These are phyloP conservation scores for Phlogophora meticulosa DNA, from an alignment of 2,888 invertebrate species.

Conservation along the genomic window DNA sequence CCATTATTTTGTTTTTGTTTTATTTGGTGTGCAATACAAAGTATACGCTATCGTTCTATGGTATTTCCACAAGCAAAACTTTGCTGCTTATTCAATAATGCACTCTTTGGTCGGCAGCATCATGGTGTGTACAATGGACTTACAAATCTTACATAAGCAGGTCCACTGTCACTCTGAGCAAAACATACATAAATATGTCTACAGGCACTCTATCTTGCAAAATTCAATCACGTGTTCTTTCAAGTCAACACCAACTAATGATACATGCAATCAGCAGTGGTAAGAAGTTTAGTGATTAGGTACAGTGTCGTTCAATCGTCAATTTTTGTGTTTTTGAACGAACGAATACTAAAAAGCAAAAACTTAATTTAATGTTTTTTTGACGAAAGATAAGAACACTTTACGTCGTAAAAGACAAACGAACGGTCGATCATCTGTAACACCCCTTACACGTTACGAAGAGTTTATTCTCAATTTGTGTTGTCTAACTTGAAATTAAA, in stretches of 20 bases:
- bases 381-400: not conserved
- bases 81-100: not conserved
- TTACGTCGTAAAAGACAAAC: not conserved
- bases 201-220: not conserved
- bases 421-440: constrained; percentile 1
- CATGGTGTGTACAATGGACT: not conserved
- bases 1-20: not conserved
- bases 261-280: not conserved
- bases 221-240: not conserved
- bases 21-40: not conserved
- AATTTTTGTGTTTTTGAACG: not conserved
- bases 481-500: constrained; percentile 36
- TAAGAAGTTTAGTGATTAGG: not conserved
- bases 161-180: not conserved
- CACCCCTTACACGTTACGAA: not conserved
- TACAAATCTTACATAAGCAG: not conserved
- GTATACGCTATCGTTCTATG: not conserved
- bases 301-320: not conserved
- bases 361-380: not conserved
- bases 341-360: too few relatives aligned
- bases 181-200: not conserved
- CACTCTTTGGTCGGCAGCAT: not conserved
- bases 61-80: not conserved
- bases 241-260: not conserved
- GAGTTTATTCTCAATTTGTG: constrained; percentile 34